Evolutionary conservation across 2,113 vertebrate species (phyloP).

Genomic region (Tragelaphus imberbis): DNA sequence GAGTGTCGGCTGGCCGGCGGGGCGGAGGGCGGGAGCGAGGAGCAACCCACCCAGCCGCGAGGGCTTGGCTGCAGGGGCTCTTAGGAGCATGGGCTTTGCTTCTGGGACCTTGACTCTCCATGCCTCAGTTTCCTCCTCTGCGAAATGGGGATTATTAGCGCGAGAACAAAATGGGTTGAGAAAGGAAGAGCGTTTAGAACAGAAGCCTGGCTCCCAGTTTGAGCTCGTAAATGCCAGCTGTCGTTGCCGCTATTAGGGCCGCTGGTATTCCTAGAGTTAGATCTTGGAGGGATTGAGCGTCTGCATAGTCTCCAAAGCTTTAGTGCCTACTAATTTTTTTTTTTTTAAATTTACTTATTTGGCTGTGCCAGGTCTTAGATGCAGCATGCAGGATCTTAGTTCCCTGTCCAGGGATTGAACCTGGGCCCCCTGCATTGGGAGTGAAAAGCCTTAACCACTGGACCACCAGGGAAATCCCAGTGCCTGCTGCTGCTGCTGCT

Average conservation of each 20-base stretch:
- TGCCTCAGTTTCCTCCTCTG: constrained; percentile 34
- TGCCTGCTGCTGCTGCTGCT: too few species aligned
- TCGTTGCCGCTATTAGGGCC: rapidly evolving
- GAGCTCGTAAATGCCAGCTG: not conserved
- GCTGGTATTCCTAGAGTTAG: not conserved
- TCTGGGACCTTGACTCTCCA: not conserved
- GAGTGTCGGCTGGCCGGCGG: not conserved
- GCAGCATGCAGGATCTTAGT: not conserved
- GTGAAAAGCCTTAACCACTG: not conserved
- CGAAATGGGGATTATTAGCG: not conserved
- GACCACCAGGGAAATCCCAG: not conserved
- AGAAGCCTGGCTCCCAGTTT: not conserved
- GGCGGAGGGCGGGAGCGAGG: not conserved
- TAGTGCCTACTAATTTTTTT: not conserved
- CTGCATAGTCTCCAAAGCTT: not conserved
- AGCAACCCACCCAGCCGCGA: not conserved
- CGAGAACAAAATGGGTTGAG: not conserved
- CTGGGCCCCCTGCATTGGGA: not conserved
- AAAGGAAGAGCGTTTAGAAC: rapidly evolving
- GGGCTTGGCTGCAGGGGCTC: not conserved
- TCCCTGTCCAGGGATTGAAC: not conserved
- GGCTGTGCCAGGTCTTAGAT: not conserved
- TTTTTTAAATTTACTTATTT: not conserved
- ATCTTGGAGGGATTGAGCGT: too few species aligned
- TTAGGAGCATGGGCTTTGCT: not conserved